These are phyloP conservation scores for Hassar affinis DNA, from an alignment of 2,113 vertebrate species.

Conservation along the genomic window DNA sequence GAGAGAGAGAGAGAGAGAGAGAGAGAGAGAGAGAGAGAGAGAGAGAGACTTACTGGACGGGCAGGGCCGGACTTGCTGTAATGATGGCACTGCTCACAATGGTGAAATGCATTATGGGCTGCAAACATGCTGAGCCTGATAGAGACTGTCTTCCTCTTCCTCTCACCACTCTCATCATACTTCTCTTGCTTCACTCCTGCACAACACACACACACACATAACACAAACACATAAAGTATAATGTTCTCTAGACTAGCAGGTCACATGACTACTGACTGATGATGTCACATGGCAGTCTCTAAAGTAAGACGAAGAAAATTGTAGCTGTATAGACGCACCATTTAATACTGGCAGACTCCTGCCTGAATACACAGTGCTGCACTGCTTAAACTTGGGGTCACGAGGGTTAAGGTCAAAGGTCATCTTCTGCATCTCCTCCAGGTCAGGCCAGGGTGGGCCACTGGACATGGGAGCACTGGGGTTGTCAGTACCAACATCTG, in stretches of 20 bases:
- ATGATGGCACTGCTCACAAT: constrained; percentile 94
- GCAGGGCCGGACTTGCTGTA: constrained; percentile 85
- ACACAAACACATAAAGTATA: background rate
- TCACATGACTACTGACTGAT: background rate
- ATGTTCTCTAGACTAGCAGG: background rate
- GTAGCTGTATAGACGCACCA: constrained; percentile 66
- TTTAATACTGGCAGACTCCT: constrained; percentile 75
- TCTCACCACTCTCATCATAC: constrained; percentile 71
- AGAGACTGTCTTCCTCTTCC: constrained; percentile 83
- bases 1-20: background rate
- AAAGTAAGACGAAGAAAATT: background rate
- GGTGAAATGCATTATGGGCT: constrained; percentile 95
- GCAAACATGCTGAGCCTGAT: constrained; percentile 91
- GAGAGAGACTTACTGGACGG: constrained; percentile 74
- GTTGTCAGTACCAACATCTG: constrained; percentile 69
- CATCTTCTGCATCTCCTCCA: constrained; percentile 89
- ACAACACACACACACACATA: constrained; percentile 21
- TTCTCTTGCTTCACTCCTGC: constrained; percentile 46
- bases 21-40: background rate
- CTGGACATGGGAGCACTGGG: constrained; percentile 60
- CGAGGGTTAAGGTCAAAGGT: constrained; percentile 84
- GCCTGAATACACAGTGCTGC: constrained; percentile 84
- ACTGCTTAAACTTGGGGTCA: constrained; percentile 85
- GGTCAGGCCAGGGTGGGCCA: constrained; percentile 85
- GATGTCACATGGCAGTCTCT: background rate